Evolutionary conservation across 2,797 vertebrate species (phyloP).

Genomic region (Danio aesculapii): DNA sequence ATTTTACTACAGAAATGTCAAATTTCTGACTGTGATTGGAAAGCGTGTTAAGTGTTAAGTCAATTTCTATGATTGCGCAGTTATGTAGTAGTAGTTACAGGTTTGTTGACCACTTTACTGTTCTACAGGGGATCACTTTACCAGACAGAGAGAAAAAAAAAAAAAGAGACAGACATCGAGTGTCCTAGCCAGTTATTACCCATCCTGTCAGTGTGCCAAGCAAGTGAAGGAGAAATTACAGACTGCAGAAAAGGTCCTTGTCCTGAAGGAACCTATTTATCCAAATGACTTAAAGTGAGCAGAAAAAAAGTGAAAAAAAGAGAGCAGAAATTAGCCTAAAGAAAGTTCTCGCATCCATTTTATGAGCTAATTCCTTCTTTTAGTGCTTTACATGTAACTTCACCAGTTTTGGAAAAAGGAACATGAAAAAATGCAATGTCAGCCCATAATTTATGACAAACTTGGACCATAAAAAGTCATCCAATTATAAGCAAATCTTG

Average conservation of each 20-base stretch:
- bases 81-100: constrained; percentile 3
- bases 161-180: constrained; percentile 24
- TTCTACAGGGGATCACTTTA: constrained; percentile 22
- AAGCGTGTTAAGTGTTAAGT: neutral
- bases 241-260: constrained; percentile 27
- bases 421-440: neutral
- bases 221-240: constrained; percentile 39
- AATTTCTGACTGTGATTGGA: constrained; percentile 21
- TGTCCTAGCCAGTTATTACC: constrained; percentile 30
- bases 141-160: constrained; percentile 20
- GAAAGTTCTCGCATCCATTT: neutral
- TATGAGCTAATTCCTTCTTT: neutral
- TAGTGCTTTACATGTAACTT: neutral
- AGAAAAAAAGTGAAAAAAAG: no score
- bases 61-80: neutral
- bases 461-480: neutral
- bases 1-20: neutral
- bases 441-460: neutral
- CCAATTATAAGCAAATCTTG: neutral
- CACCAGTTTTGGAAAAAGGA: neutral
- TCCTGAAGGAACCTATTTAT: constrained; percentile 19
- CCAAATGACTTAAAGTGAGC: constrained; percentile 26
- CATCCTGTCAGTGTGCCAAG: constrained; percentile 45
- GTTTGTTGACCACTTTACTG: constrained; percentile 9
- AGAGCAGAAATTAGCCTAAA: constrained; percentile 4